phyloP scores from a whole-genome alignment of 2,797 vertebrate species.

The Anguilla pacifica region DNA sequence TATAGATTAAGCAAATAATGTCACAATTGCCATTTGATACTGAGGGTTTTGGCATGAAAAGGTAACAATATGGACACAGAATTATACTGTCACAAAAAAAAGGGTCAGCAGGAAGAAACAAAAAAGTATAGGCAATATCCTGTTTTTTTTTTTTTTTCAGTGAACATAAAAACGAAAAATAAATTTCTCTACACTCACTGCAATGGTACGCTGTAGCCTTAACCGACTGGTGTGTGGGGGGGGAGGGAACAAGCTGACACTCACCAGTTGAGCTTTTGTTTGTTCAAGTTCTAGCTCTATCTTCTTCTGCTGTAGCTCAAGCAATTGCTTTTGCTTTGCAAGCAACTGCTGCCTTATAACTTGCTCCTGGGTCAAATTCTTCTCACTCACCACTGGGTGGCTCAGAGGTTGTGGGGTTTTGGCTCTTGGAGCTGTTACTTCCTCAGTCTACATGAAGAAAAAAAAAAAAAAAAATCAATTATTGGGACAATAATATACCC shows the following conservation, averaged over 20 bases:
- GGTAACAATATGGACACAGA: background rate
- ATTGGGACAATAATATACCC: background rate
- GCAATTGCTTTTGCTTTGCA: conserved; percentile 96
- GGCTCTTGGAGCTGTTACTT: conserved; percentile 72
- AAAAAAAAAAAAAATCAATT: conserved; percentile 32
- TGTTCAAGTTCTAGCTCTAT: conserved; percentile 97
- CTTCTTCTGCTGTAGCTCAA: conserved; percentile 99
- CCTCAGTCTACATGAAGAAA: conserved; percentile 76
- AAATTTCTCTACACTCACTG: background rate
- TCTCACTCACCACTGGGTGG: conserved; percentile 76
- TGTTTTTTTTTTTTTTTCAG: background rate
- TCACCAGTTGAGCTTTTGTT: conserved; percentile 97
- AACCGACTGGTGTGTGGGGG: no score
- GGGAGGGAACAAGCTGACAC: conserved; percentile 48
- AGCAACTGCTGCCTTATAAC: conserved; percentile 93
- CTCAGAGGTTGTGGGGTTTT: conserved; percentile 73
- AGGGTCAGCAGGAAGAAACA: background rate
- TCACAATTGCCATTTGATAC: background rate
- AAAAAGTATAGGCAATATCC: background rate
- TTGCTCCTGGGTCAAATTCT: conserved; percentile 87
- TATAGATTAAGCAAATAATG: no score
- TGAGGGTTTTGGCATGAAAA: background rate
- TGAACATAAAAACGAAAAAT: background rate
- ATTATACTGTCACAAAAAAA: background rate
- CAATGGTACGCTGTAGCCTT: background rate